A percentile compares a stretch with the other conserved stretches of the same genome.
Evolutionary conservation across 1,140 invertebrate genomes (phyloP).

Genomic region (Aradophagus sp.): DNA sequence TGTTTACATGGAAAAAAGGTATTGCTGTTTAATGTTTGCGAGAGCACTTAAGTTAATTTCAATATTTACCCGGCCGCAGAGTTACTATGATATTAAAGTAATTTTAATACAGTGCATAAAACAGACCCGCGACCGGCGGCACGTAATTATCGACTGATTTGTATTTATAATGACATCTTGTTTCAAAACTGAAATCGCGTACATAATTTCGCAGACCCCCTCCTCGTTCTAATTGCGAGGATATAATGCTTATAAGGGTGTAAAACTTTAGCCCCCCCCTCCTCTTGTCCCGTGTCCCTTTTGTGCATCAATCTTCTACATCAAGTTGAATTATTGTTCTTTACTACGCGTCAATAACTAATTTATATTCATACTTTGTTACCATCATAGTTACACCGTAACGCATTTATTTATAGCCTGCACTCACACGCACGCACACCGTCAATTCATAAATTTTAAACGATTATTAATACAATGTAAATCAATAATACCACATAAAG

Average conservation of each 20-base stretch:
- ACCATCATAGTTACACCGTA: constrained; percentile 33
- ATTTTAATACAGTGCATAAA: constrained; percentile 6
- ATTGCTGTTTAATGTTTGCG: no score
- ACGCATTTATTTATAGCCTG: constrained; percentile 43
- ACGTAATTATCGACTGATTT: constrained; percentile 16
- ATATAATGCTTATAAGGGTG: constrained; percentile 38
- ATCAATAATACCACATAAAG: constrained; percentile 30
- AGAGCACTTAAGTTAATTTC: constrained; percentile 2
- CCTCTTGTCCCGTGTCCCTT: constrained; percentile 24
- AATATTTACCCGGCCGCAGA: not conserved
- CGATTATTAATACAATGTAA: constrained; percentile 42
- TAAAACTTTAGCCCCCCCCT: constrained; percentile 23
- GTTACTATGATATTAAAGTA: constrained; percentile 3
- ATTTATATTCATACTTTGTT: constrained; percentile 51
- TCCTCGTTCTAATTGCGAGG: constrained; percentile 28
- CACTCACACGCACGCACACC: constrained; percentile 10
- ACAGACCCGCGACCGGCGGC: not conserved
- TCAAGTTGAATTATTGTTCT: constrained; percentile 48
- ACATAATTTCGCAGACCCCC: constrained; percentile 20
- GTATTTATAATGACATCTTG: constrained; percentile 27
- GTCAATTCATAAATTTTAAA: constrained; percentile 42
- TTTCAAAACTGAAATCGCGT: constrained; percentile 22
- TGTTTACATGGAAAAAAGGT: constrained; percentile 3
- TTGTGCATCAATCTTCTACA: constrained; percentile 47
- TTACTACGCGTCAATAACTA: constrained; percentile 45